These are phyloP conservation scores for Chauna torquata DNA, from an alignment of 2,113 vertebrate genomes.

Conservation along the genomic window DNA sequence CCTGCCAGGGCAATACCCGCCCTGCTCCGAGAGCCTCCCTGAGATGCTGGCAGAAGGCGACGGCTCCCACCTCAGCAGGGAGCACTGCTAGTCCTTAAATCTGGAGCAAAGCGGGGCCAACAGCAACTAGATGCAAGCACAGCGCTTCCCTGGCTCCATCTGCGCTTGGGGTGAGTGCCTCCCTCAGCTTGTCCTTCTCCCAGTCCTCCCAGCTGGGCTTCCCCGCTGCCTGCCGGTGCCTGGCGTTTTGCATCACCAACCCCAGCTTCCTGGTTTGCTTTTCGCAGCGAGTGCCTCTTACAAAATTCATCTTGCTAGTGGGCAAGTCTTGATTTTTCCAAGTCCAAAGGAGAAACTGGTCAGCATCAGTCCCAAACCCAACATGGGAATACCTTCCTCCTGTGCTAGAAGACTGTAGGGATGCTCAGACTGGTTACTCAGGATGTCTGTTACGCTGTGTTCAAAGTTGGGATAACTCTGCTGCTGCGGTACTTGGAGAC, in stretches of 20 bases:
- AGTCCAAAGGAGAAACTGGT: background rate
- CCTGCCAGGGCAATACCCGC: background rate
- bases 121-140: background rate
- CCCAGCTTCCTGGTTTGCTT: background rate
- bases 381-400: background rate
- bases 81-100: background rate
- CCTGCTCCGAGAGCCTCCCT: background rate
- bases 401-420: background rate
- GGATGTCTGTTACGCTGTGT: background rate
- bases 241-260: background rate
- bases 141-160: background rate
- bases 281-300: background rate
- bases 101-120: accelerated
- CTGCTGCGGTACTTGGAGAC: background rate
- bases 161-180: background rate
- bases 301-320: background rate
- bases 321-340: background rate
- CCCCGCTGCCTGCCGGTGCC: background rate
- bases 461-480: background rate
- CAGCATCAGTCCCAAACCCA: background rate
- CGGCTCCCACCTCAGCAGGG: background rate
- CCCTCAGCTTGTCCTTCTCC: background rate
- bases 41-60: background rate
- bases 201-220: background rate
- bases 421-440: background rate